Conservation (phyloP, 37 sponge, comb jelly and placozoan species). For the Beroe ovata region DNA sequence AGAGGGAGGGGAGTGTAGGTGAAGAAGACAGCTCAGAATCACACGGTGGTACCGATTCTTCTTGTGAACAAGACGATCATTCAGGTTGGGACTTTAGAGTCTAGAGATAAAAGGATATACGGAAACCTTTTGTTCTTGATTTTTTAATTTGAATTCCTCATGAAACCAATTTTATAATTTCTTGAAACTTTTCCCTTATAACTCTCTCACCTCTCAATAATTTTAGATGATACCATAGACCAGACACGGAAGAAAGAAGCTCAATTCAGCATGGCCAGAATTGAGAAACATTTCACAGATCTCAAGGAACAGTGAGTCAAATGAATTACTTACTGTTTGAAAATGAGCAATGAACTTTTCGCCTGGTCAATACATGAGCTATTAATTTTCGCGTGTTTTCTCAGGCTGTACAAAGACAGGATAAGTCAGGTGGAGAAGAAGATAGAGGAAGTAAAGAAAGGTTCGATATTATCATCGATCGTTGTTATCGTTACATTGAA, state of each 20-base stretch:
- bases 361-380: no score
- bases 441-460: slow-evolving; percentile 58
- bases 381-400: no score
- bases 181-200: no score
- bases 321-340: not conserved
- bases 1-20: slow-evolving; percentile 4
- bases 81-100: slow-evolving; percentile 29
- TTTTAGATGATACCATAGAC: slow-evolving; percentile 36
- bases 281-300: slow-evolving; percentile 59
- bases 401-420: slow-evolving; percentile 34
- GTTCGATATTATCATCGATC: no score
- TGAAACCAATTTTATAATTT: no score
- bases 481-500: no score
- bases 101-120: no score
- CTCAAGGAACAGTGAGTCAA: slow-evolving; percentile 43
- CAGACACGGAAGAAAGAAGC: slow-evolving; percentile 54
- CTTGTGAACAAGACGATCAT: slow-evolving; percentile 20
- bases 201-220: no score
- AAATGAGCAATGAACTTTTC: no score
- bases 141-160: no score
- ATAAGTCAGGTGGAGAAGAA: slow-evolving; percentile 42
- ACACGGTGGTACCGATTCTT: slow-evolving; percentile 53
- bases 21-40: slow-evolving; percentile 60
- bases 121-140: no score
- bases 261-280: slow-evolving; percentile 39